Conservation (phyloP, 2,797 vertebrate species). For the Acestrorhynchus altus region DNA sequence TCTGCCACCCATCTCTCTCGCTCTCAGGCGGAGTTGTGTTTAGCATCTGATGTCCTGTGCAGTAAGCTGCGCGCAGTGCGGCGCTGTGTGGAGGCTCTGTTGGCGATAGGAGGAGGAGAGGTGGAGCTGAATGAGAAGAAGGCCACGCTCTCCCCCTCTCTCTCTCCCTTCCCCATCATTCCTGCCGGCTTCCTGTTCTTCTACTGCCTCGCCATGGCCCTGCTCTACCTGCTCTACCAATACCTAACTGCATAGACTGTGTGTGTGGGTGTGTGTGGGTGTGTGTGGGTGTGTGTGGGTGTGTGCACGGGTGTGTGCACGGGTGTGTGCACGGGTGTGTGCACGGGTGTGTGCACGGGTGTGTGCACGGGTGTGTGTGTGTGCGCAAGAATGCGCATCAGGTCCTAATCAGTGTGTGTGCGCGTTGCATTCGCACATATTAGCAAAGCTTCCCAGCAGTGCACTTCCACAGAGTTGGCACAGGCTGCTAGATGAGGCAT, state of each 20-base stretch:
- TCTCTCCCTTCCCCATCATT: constrained; percentile 74
- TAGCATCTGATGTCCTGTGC: constrained; percentile 84
- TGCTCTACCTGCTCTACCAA: constrained; percentile 83
- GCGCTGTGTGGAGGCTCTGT: constrained; percentile 78
- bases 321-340: constrained; percentile 27
- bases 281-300: constrained; percentile 20
- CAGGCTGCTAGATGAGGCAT: background rate
- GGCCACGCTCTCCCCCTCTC: constrained; percentile 60
- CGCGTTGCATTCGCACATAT: constrained; percentile 21
- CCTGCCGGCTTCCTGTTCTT: constrained; percentile 88
- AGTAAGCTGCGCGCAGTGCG: constrained; percentile 80
- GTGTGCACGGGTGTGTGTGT: constrained; percentile 4
- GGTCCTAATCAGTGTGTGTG: constrained; percentile 34
- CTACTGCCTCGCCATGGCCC: constrained; percentile 84
- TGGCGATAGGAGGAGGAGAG: constrained; percentile 57
- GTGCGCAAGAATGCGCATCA: constrained; percentile 15
- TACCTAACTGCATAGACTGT: constrained; percentile 73
- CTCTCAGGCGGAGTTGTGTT: constrained; percentile 83
- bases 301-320: background rate
- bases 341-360: constrained; percentile 18
- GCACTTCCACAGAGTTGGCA: background rate
- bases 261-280: constrained; percentile 30
- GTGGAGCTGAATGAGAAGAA: constrained; percentile 53
- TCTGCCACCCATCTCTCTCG: constrained; percentile 7
- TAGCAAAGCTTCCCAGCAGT: constrained; percentile 17